Conservation (phyloP, 2,888 invertebrate genomes). For the Melipona beecheii region DNA sequence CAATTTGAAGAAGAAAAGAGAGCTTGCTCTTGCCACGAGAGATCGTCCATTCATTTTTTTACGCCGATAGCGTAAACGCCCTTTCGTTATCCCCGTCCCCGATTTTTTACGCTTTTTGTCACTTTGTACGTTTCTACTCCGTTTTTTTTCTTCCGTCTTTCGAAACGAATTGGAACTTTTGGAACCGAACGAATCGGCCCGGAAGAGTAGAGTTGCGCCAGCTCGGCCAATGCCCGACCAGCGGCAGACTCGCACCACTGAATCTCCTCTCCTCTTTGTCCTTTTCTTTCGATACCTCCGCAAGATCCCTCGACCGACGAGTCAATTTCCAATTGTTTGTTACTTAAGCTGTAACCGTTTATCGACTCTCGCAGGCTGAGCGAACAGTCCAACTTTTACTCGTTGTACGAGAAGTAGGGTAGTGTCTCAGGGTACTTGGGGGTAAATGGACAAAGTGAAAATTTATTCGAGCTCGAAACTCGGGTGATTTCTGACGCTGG, state of each 20-base stretch:
- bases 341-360: background rate
- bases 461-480: background rate
- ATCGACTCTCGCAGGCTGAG: background rate
- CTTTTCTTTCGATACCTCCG: background rate
- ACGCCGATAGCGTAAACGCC: too few relatives aligned
- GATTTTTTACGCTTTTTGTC: too few relatives aligned
- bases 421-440: background rate
- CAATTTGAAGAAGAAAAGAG: background rate
- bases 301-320: background rate
- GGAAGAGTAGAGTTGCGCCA: background rate
- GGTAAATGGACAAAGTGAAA: background rate
- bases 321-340: background rate
- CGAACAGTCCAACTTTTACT: background rate
- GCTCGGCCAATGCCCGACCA: background rate
- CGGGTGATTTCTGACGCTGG: background rate
- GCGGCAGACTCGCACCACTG: background rate
- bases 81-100: too few relatives aligned
- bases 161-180: background rate
- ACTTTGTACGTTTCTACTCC: too few relatives aligned
- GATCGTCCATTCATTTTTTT: background rate
- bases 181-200: background rate
- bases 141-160: too few relatives aligned
- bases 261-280: background rate
- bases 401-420: background rate
- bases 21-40: background rate